Percentiles rank a stretch among this genome's conserved stretches.
These are phyloP conservation scores for Trilocha varians DNA, from an alignment of 2,888 invertebrate genomes.

Conservation along the genomic window DNA sequence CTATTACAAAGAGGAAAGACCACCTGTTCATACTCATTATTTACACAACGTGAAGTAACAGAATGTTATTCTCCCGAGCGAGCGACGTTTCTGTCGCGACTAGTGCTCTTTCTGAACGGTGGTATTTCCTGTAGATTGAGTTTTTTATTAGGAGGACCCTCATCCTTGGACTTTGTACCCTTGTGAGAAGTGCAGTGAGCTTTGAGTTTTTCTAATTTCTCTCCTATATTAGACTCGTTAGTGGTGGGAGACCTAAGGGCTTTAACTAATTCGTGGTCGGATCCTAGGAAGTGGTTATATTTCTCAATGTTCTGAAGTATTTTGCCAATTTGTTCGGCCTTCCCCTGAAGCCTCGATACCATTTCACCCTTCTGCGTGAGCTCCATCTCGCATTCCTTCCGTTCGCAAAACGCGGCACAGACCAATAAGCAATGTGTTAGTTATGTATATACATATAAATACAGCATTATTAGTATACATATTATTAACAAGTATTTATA, in stretches of 20 bases:
- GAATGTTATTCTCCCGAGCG: slow-evolving; percentile 27
- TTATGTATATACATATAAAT: slow-evolving; percentile 28
- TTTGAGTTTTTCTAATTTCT: slow-evolving; percentile 53
- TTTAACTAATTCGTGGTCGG: slow-evolving; percentile 70
- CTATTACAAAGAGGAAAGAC: slow-evolving; percentile 32
- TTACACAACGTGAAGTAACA: slow-evolving; percentile 2
- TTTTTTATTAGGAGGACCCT: slow-evolving; percentile 72
- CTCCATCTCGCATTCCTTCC: slow-evolving; percentile 94
- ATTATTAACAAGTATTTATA: too few relatives aligned
- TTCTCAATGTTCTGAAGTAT: slow-evolving; percentile 92
- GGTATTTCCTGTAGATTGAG: slow-evolving; percentile 70
- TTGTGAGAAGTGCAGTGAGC: slow-evolving; percentile 55
- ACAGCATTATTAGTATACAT: not conserved
- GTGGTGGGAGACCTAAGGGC: slow-evolving; percentile 64
- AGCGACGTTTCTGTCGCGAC: slow-evolving; percentile 34
- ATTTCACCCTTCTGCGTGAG: slow-evolving; percentile 97
- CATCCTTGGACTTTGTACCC: slow-evolving; percentile 63
- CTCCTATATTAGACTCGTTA: slow-evolving; percentile 47
- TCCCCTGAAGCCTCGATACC: slow-evolving; percentile 94
- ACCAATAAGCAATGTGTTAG: slow-evolving; percentile 64
- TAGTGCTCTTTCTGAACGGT: slow-evolving; percentile 54
- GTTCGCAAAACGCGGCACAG: slow-evolving; percentile 56
- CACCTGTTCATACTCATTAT: slow-evolving; percentile 19
- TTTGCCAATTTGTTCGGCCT: slow-evolving; percentile 96
- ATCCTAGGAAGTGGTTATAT: slow-evolving; percentile 82